Evolutionary conservation across 1,140 invertebrate species (phyloP).

Genomic region (Trichonephila clavata): DNA sequence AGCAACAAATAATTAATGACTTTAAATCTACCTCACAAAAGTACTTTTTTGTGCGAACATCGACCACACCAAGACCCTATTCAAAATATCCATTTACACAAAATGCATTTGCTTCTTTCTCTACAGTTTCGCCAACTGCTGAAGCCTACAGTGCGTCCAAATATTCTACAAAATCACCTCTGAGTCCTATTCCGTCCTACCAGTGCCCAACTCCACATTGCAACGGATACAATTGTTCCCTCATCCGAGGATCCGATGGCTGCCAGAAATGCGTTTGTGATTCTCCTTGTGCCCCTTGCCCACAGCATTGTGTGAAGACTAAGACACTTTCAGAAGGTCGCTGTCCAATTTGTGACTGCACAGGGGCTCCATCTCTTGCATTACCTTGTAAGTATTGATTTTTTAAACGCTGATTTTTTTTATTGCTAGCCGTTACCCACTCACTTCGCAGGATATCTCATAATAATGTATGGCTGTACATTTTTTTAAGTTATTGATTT

Average conservation of each 20-base stretch:
- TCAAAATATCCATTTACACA: not conserved
- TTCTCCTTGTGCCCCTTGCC: conserved; percentile 70
- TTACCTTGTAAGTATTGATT: not conserved
- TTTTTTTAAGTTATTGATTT: no score
- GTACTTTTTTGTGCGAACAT: not conserved
- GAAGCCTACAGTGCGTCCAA: conserved; percentile 45
- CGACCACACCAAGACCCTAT: not conserved
- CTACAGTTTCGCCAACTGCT: conserved; percentile 64
- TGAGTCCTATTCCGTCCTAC: conserved; percentile 46
- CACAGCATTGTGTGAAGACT: conserved; percentile 70
- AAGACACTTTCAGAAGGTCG: conserved; percentile 65
- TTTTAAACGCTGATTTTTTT: not conserved
- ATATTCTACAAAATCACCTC: not conserved
- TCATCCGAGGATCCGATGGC: conserved; percentile 64
- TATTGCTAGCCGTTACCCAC: no score
- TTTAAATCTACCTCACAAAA: not conserved
- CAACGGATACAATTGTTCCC: conserved; percentile 72
- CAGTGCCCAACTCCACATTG: conserved; percentile 73
- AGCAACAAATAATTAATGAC: conserved; percentile 7
- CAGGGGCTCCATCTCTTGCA: not conserved
- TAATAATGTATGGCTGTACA: no score
- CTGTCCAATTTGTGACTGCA: conserved; percentile 72
- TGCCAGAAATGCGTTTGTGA: conserved; percentile 74
- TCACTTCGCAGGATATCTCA: no score
- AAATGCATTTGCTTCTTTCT: conserved; percentile 55